Evolutionary conservation across 2,797 vertebrate species (phyloP).

Genomic region (Zalophus californianus): DNA sequence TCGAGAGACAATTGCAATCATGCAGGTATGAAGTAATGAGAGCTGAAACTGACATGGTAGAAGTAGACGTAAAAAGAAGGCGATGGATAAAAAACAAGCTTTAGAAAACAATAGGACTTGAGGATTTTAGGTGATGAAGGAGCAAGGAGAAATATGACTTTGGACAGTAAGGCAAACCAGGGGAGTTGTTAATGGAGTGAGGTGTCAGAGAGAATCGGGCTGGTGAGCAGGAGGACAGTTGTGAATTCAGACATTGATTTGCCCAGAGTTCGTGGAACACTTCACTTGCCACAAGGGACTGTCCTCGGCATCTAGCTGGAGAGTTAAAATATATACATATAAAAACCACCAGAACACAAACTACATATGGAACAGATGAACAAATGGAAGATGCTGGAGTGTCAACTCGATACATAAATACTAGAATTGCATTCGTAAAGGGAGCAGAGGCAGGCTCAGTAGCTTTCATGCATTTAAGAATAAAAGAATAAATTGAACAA

Average conservation of each 20-base stretch:
- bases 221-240: not conserved
- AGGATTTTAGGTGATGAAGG: not conserved
- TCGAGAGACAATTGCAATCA: not conserved
- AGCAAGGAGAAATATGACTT: not conserved
- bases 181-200: rapidly evolving
- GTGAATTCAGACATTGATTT: not conserved
- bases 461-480: constrained; percentile 2
- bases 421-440: not conserved
- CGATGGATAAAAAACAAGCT: not conserved
- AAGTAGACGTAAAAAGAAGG: not conserved
- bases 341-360: constrained; percentile 43
- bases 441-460: not conserved
- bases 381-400: not conserved
- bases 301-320: not conserved
- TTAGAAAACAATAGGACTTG: not conserved
- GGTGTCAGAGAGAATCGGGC: not conserved
- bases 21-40: not conserved
- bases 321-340: constrained; percentile 36
- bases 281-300: not conserved
- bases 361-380: constrained; percentile 20
- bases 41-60: not conserved
- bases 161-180: not conserved
- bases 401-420: not conserved
- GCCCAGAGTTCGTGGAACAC: not conserved
- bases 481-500: constrained; percentile 23